Percentiles rank a stretch among this genome's conserved stretches.
Evolutionary conservation across 2,888 invertebrate species (phyloP).

Genomic region (Volucella bombylans): DNA sequence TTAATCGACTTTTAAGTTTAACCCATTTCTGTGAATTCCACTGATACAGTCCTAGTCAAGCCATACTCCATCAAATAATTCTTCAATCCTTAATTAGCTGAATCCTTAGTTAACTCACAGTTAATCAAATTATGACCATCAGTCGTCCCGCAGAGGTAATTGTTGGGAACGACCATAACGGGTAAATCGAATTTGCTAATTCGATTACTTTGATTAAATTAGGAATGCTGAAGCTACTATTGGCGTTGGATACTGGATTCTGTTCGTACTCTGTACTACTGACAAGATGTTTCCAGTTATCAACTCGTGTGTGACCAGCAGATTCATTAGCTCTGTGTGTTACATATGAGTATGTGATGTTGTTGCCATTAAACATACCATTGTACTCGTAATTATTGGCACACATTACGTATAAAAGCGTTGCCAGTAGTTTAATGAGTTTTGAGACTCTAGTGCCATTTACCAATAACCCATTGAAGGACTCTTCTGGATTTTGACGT

Average conservation of each 20-base stretch:
- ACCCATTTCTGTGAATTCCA: conserved; percentile 26
- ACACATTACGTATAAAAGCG: conserved; percentile 54
- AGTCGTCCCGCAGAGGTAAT: conserved; percentile 55
- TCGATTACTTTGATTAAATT: conserved; percentile 69
- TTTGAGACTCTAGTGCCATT: conserved; percentile 5
- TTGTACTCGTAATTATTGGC: conserved; percentile 57
- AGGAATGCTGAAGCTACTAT: conserved; percentile 24
- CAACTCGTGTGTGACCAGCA: conserved; percentile 30
- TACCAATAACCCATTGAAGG: no score
- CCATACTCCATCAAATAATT: conserved; percentile 21
- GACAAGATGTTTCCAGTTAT: conserved; percentile 31
- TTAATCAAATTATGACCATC: conserved; percentile 65
- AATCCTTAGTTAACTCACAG: conserved; percentile 34
- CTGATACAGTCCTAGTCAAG: neutral
- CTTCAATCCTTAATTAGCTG: conserved; percentile 52
- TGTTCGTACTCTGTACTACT: neutral
- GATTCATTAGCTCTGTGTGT: conserved; percentile 38
- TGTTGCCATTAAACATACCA: conserved; percentile 46
- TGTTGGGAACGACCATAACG: conserved; percentile 64
- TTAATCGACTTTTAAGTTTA: conserved; percentile 23
- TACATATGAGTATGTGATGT: conserved; percentile 18
- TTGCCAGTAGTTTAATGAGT: conserved; percentile 41
- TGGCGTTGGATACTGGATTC: no score
- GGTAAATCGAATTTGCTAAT: conserved; percentile 68
- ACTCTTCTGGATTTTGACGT: no score